Conservation (phyloP, 2,888 invertebrate genomes). For the Cantharis lateralis region DNA sequence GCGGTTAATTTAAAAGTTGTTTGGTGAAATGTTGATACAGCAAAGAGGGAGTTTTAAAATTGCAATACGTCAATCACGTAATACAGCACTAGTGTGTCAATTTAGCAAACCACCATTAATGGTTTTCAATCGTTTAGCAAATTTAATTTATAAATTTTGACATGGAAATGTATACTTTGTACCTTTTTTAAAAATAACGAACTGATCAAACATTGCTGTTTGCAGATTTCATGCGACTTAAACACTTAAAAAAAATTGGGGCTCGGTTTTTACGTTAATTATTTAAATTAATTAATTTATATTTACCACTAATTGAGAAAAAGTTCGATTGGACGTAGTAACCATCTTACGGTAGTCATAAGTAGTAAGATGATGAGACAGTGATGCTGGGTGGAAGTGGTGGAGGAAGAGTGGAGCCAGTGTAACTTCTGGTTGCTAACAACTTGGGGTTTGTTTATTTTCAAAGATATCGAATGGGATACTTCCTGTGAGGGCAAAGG, state of each 20-base stretch:
- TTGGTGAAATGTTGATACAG: background rate
- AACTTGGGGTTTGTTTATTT: constrained; percentile 21
- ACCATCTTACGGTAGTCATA: constrained; percentile 23
- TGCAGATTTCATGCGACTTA: background rate
- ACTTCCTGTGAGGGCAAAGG: constrained; percentile 24
- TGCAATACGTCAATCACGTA: background rate
- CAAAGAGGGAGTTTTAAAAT: background rate
- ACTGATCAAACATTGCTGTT: background rate
- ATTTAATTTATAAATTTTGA: background rate
- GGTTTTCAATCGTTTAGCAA: background rate
- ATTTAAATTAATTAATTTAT: background rate
- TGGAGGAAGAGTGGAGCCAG: constrained; percentile 22
- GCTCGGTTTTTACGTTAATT: background rate
- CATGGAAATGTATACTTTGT: background rate
- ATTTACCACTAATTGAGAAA: background rate
- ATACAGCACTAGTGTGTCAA: background rate
- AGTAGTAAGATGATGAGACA: constrained; percentile 6
- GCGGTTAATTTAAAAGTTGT: background rate
- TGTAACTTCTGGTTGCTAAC: constrained; percentile 27
- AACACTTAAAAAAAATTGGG: background rate
- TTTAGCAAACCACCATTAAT: background rate
- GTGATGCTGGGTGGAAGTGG: constrained; percentile 4
- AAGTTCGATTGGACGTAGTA: constrained; percentile 3
- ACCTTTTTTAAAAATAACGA: background rate
- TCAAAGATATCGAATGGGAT: constrained; percentile 18